These are phyloP conservation scores for Eonycteris spelaea DNA, from an alignment of 2,113 vertebrate species.

Conservation along the genomic window DNA sequence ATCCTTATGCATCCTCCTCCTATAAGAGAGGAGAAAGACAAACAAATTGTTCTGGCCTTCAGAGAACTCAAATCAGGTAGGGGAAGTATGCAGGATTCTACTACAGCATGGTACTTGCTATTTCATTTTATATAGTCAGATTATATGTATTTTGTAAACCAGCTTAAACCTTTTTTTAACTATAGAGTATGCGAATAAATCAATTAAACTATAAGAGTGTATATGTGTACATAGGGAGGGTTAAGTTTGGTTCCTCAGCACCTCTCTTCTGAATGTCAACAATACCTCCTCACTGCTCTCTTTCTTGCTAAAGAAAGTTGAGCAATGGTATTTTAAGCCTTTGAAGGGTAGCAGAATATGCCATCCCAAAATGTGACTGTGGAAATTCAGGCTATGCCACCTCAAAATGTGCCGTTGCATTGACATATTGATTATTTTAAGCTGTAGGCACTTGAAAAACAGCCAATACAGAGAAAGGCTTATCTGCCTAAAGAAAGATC, in stretches of 20 bases:
- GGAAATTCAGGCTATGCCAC: no score
- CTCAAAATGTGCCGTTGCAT: background rate
- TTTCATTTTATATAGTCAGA: background rate
- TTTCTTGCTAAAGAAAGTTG: background rate
- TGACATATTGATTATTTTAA: background rate
- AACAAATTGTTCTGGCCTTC: background rate
- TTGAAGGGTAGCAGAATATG: background rate
- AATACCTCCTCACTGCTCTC: background rate
- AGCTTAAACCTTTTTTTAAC: background rate
- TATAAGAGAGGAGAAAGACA: background rate
- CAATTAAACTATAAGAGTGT: background rate
- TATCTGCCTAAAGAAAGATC: background rate
- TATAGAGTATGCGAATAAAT: background rate
- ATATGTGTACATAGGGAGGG: background rate
- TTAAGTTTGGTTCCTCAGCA: background rate
- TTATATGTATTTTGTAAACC: background rate
- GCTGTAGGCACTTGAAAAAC: background rate
- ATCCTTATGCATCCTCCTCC: background rate
- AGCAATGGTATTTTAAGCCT: background rate
- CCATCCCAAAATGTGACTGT: no score
- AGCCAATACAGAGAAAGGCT: background rate
- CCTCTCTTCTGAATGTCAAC: background rate
- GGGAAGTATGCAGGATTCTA: background rate
- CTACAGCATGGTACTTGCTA: background rate
- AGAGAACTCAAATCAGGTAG: background rate